Percentiles rank a stretch among this genome's conserved stretches.
These are phyloP conservation scores for Poliocrania exsul DNA, from an alignment of 2,797 vertebrate genomes.

Conservation along the genomic window DNA sequence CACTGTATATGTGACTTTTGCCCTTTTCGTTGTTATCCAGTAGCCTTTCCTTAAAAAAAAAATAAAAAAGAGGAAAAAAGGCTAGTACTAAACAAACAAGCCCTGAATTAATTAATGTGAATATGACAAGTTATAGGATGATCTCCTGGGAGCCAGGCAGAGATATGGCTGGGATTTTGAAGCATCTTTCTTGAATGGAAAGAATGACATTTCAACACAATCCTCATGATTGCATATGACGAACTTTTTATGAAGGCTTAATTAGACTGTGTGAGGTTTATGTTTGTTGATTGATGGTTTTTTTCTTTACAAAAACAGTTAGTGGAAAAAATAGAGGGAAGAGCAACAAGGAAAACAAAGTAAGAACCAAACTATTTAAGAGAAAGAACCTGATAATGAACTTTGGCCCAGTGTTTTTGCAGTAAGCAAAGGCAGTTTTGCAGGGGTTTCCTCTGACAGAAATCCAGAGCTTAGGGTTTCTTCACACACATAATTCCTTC, in stretches of 20 bases:
- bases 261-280: neutral
- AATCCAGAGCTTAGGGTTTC: neutral
- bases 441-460: neutral
- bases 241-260: slow-evolving; percentile 1
- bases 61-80: neutral
- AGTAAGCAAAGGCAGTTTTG: neutral
- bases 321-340: neutral
- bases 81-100: neutral
- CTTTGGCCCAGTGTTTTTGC: neutral
- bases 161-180: neutral
- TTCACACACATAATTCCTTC: neutral
- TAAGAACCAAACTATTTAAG: neutral
- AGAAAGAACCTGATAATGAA: neutral
- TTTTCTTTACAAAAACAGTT: neutral
- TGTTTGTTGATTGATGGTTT: neutral
- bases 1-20: slow-evolving; percentile 27
- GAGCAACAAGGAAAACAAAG: neutral
- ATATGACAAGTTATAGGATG: neutral
- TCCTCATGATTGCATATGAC: neutral
- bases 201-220: slow-evolving; percentile 5
- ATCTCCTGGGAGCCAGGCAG: neutral
- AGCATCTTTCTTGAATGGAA: neutral
- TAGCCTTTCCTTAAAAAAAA: neutral
- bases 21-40: slow-evolving; percentile 36
- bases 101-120: slow-evolving; percentile 8